These are phyloP conservation scores for Silurus aristotelis DNA, from an alignment of 2,797 vertebrate genomes.

Conservation along the genomic window DNA sequence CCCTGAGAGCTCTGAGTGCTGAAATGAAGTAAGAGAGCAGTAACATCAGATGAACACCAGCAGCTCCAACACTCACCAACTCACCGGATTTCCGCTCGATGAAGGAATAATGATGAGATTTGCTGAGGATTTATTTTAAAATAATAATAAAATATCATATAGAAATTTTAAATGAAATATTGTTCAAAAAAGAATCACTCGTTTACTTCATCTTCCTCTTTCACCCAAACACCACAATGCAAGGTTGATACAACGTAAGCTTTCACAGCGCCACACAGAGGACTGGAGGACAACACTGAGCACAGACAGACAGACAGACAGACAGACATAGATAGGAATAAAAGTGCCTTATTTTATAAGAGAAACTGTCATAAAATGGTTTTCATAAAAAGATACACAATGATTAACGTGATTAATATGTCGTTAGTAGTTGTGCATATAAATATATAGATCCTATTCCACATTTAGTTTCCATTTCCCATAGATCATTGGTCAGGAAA, in stretches of 20 bases:
- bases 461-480: no score
- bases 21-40: background rate
- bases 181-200: background rate
- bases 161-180: background rate
- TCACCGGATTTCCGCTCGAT: background rate
- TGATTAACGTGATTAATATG: no score
- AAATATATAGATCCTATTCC: no score
- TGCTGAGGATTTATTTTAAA: background rate
- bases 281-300: background rate
- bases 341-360: no score
- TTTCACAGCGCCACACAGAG: conserved; percentile 21
- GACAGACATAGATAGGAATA: no score
- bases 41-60: background rate
- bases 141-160: background rate
- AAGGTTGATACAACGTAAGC: background rate
- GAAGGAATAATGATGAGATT: background rate
- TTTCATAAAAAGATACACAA: no score
- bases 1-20: background rate
- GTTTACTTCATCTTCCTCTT: background rate
- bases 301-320: background rate
- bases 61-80: background rate
- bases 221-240: background rate
- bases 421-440: no score
- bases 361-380: no score
- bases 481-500: no score